phyloP scores from a whole-genome alignment of 2,113 vertebrate species.

The Leptobrachium leishanense region DNA sequence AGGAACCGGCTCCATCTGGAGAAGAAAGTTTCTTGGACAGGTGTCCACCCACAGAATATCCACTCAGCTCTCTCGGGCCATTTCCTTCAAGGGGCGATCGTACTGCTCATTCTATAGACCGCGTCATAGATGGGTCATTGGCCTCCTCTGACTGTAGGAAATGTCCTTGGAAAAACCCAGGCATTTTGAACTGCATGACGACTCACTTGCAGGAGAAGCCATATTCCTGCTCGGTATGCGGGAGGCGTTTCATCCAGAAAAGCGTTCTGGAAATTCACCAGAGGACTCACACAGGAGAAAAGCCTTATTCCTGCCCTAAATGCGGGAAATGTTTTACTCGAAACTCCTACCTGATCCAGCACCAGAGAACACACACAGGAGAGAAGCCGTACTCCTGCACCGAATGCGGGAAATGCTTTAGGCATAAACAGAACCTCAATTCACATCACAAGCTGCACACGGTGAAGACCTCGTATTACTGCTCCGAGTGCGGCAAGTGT shows the following conservation, averaged over 20 bases:
- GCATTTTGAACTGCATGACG: background rate
- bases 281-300: constrained; percentile 20
- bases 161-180: background rate
- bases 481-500: no score
- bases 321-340: constrained; percentile 27
- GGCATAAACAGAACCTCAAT: background rate
- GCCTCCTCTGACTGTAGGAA: background rate
- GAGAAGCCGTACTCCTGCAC: constrained; percentile 54
- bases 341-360: constrained; percentile 47
- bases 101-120: background rate
- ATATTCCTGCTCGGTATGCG: background rate
- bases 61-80: no score
- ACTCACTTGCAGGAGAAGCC: background rate
- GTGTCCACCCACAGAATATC: no score
- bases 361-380: constrained; percentile 29
- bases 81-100: background rate
- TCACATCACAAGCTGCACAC: constrained; percentile 7
- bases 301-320: constrained; percentile 1
- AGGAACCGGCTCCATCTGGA: no score
- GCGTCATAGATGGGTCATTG: background rate
- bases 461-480: no score
- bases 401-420: constrained; percentile 53
- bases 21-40: no score
- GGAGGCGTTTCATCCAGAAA: background rate
- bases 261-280: constrained; percentile 3